These are phyloP conservation scores for Oceanites oceanicus DNA, from an alignment of 2,113 vertebrate genomes.

Conservation along the genomic window DNA sequence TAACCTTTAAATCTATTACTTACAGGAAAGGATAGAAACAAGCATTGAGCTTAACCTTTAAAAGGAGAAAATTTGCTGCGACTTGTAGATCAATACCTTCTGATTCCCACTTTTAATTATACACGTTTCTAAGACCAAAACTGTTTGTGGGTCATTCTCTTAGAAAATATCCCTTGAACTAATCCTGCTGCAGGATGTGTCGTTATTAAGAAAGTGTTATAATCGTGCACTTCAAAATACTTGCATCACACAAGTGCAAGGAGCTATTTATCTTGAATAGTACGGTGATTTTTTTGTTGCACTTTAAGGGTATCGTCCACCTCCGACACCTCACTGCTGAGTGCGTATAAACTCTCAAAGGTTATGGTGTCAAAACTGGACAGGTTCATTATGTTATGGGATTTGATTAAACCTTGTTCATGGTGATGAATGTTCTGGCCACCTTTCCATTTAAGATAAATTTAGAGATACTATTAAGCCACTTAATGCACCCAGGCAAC, in stretches of 20 bases:
- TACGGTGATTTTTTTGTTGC: fast-evolving
- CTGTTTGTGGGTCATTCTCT: background rate
- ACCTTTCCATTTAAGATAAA: background rate
- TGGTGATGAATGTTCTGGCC: background rate
- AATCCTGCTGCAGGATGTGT: background rate
- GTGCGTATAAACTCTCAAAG: background rate
- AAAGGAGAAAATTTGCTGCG: background rate
- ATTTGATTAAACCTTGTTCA: background rate
- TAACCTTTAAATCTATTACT: constrained; percentile 7
- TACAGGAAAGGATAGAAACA: background rate
- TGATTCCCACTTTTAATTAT: background rate
- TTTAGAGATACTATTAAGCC: background rate
- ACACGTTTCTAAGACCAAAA: background rate
- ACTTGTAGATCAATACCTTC: background rate
- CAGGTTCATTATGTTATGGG: background rate
- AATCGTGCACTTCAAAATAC: background rate
- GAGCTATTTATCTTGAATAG: too few relatives aligned
- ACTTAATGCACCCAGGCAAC: background rate
- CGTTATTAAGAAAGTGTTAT: background rate
- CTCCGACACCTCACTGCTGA: background rate
- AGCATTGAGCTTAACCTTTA: background rate
- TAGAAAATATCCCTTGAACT: background rate
- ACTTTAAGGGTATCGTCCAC: background rate
- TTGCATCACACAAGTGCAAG: fast-evolving
- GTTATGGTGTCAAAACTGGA: background rate